These are phyloP conservation scores for Timandra comae DNA, from an alignment of 2,888 invertebrate species.

Conservation along the genomic window DNA sequence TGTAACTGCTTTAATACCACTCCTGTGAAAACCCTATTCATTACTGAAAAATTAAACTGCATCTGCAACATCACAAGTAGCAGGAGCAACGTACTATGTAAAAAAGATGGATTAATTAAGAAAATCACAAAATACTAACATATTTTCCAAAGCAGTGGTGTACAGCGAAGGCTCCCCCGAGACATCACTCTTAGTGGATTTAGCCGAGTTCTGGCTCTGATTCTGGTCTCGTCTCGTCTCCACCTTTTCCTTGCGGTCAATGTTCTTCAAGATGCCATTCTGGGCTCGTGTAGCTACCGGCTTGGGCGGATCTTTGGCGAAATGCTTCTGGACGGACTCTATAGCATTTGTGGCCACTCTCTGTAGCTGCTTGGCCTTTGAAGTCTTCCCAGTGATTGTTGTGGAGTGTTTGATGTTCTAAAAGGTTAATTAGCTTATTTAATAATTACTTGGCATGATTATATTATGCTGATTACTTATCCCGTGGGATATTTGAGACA, in stretches of 20 bases:
- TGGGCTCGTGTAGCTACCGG: constrained; percentile 47
- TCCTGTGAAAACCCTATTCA: too few species aligned
- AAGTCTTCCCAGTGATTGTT: constrained; percentile 51
- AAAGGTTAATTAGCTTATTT: constrained; percentile 24
- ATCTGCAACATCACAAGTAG: too few species aligned
- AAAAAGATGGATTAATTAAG: too few species aligned
- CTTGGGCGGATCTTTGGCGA: constrained; percentile 55
- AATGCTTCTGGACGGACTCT: constrained; percentile 60
- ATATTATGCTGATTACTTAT: too few species aligned
- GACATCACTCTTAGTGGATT: constrained; percentile 79
- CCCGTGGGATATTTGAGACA: too few species aligned
- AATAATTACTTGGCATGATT: too few species aligned
- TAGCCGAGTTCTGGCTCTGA: constrained; percentile 50
- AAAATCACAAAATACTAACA: constrained; percentile 63
- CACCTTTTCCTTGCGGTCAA: constrained; percentile 50
- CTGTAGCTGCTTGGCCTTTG: constrained; percentile 65
- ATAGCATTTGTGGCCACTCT: constrained; percentile 56
- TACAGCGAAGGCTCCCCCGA: constrained; percentile 87
- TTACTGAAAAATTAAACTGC: too few species aligned
- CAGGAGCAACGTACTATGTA: too few species aligned
- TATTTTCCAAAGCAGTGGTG: constrained; percentile 85
- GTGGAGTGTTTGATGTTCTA: constrained; percentile 56
- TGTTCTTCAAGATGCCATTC: constrained; percentile 66
- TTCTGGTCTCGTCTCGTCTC: constrained; percentile 48
- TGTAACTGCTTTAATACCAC: too few species aligned